Evolutionary conservation across 2,797 vertebrate genomes (phyloP), one percentile per base, ranked within the genome.

Genomic region (Enteromius viviparus): DNA sequence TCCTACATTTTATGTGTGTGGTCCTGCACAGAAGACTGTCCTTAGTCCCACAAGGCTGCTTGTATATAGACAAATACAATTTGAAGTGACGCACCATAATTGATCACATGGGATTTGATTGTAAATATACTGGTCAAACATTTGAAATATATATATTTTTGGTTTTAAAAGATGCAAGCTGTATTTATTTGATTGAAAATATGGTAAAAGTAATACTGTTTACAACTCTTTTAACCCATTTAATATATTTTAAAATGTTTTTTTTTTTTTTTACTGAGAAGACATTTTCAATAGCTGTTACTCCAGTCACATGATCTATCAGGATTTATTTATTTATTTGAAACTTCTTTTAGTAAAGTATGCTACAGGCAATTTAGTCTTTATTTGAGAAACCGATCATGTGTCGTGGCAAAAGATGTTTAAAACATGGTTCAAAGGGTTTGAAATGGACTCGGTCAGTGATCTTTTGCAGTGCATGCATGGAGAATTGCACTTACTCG

Each of bases 1-100:
- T 62, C 51, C 37, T 68, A 77, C 74, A 76, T 53, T 34, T 69
- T 2, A 10, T 26, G 65, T 71, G 65, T 83, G 75, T 78, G 81
- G 81, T 76, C 75, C 53, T 62, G 49, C 26, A 4, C 21, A 37
- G 29, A 58, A 40, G 23, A 51, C 55, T 74, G 69, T 64, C 21
- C 26, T 72, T n/a, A 74, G 21, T 60, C 29, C 21, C 60, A 62
- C 79, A n/a, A 45, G 51, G 42, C 42, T 37, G 55, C 29, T 64
- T 4, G 14, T 49, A 71, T 70, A 29, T 11, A 51, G 32, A 69
- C 10, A 19, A 51, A 40, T 26, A 23, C 3, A 9, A 62, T 29
- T 26, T 29, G 14, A 49, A 71, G 8, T 26, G 3, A 32, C 14
- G 2, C 14, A 15, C 29, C 60, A 7, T 64, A 17, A 23, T 15